phyloP scores from a whole-genome alignment of 2,888 invertebrate species.

The Aplocera efformata region DNA sequence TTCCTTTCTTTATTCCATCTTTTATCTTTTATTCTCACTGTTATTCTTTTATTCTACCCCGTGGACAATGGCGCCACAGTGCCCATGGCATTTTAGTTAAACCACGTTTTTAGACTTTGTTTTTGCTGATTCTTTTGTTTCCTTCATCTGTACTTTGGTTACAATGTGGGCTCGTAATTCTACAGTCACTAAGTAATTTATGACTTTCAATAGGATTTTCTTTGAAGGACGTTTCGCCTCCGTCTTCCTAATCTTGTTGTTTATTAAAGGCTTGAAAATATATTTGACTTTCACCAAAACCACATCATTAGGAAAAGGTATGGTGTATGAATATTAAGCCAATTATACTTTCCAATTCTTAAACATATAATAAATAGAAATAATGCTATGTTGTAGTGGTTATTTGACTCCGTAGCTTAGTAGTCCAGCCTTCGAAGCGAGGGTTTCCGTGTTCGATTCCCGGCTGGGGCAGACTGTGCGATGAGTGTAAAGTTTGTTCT shows the following conservation, averaged over 20 bases:
- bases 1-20: conserved; percentile 45
- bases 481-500: no score
- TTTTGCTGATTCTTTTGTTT: conserved; percentile 46
- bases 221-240: conserved; percentile 6
- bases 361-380: no score
- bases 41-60: conserved; percentile 58
- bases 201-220: conserved; percentile 14
- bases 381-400: no score
- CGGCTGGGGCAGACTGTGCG: no score
- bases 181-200: conserved; percentile 19
- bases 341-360: no score
- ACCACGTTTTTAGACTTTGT: conserved; percentile 62
- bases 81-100: conserved; percentile 68
- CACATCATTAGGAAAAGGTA: no score
- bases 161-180: conserved; percentile 26
- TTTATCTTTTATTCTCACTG: conserved; percentile 48
- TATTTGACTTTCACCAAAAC: no score
- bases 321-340: no score
- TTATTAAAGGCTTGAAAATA: not conserved
- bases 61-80: conserved; percentile 68
- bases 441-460: no score
- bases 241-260: not conserved
- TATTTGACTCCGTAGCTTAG: no score
- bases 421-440: no score
- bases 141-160: conserved; percentile 30